phyloP scores from a whole-genome alignment of 2,797 vertebrate genomes.

The Pseudochirops corinnae region DNA sequence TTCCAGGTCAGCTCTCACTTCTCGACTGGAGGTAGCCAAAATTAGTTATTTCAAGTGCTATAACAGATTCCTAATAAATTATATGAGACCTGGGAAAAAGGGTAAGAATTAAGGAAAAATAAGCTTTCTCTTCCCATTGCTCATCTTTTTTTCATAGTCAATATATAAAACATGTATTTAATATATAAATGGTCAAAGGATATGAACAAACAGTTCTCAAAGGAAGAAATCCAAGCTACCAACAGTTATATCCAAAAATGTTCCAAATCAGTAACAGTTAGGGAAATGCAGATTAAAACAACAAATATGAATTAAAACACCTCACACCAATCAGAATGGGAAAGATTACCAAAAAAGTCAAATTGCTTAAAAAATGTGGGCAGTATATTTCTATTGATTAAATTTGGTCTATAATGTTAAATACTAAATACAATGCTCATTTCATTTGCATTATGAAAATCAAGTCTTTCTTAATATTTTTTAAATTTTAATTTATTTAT shows the following conservation, averaged over 20 bases:
- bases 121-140: not conserved
- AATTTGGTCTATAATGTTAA: not conserved
- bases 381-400: slow-evolving; percentile 3
- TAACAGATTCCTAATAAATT: not conserved
- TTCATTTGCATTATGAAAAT: slow-evolving; percentile 27
- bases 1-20: too few relatives aligned
- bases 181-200: not conserved
- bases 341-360: too few relatives aligned
- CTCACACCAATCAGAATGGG: too few relatives aligned
- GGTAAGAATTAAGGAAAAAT: not conserved
- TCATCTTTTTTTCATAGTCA: not conserved
- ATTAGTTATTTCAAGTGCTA: too few relatives aligned
- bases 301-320: too few relatives aligned
- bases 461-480: not conserved
- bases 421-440: slow-evolving; percentile 43
- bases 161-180: not conserved
- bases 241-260: too few relatives aligned
- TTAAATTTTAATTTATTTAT: too few relatives aligned
- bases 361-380: not conserved
- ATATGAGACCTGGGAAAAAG: not conserved
- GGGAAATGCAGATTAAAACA: too few relatives aligned
- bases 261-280: too few relatives aligned
- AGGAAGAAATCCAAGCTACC: not conserved
- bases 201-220: not conserved
- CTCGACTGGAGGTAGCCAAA: too few relatives aligned